phyloP scores from a whole-genome alignment of 1,140 invertebrate genomes.

The Heliconius melpomene region DNA sequence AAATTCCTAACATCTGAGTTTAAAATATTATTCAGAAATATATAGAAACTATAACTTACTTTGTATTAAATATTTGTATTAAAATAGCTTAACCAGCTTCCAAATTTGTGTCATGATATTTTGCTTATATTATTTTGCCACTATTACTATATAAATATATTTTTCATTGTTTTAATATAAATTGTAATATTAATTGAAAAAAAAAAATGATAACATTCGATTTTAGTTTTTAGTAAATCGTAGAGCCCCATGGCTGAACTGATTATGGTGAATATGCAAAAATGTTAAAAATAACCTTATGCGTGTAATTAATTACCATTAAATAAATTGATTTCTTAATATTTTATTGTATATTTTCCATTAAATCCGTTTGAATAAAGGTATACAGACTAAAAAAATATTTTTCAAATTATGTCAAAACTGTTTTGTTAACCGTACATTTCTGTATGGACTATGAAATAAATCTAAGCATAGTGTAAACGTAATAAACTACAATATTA shows the following conservation, averaged over 20 bases:
- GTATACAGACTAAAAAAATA: background rate
- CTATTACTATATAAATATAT: background rate
- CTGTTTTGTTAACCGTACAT: background rate
- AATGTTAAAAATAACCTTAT: background rate
- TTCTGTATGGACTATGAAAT: background rate
- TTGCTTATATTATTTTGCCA: background rate
- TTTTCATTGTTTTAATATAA: background rate
- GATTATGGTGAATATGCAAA: conserved; percentile 8
- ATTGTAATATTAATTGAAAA: background rate
- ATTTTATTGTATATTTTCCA: background rate
- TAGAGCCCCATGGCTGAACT: conserved; percentile 13
- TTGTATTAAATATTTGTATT: background rate
- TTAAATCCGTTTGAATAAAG: background rate
- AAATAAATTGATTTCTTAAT: background rate
- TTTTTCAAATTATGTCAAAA: background rate
- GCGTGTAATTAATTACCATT: background rate
- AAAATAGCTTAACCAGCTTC: conserved; percentile 1
- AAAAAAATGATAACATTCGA: background rate
- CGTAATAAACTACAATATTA: background rate
- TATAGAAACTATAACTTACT: background rate
- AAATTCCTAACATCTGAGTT: background rate
- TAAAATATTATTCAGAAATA: background rate
- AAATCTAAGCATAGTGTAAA: background rate
- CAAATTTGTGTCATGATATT: background rate
- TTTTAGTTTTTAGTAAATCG: background rate